Evolutionary conservation across 2,797 vertebrate species (phyloP).

Genomic region (Schizopygopsis malacanthus): DNA sequence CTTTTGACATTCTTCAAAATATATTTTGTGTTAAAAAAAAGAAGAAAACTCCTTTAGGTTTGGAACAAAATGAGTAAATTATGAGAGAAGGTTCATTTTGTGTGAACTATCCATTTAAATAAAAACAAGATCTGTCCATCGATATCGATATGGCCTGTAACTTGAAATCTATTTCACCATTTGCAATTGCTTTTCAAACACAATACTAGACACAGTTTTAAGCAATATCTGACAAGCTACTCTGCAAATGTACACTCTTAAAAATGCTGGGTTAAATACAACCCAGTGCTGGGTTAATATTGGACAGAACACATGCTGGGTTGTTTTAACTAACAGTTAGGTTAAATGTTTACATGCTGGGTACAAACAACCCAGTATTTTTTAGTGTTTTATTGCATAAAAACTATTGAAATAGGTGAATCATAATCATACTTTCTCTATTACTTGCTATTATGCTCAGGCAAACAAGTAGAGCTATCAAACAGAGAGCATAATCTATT

Average conservation of each 20-base stretch:
- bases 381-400: neutral
- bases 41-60: neutral
- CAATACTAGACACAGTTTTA: neutral
- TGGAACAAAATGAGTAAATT: neutral
- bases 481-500: neutral
- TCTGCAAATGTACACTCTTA: neutral
- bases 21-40: no score
- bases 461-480: neutral
- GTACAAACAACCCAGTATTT: no score
- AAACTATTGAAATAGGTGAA: neutral
- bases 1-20: neutral
- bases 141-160: neutral
- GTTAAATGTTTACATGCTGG: no score
- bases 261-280: no score
- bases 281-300: no score
- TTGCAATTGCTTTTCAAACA: neutral
- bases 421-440: neutral
- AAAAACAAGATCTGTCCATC: neutral
- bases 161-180: neutral
- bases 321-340: no score
- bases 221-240: conserved; percentile 3
- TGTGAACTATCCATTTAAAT: neutral
- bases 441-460: neutral
- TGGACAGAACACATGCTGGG: no score
- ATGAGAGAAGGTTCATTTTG: neutral